phyloP scores from a whole-genome alignment of 2,113 vertebrate species.

The Pygoscelis antarcticus region DNA sequence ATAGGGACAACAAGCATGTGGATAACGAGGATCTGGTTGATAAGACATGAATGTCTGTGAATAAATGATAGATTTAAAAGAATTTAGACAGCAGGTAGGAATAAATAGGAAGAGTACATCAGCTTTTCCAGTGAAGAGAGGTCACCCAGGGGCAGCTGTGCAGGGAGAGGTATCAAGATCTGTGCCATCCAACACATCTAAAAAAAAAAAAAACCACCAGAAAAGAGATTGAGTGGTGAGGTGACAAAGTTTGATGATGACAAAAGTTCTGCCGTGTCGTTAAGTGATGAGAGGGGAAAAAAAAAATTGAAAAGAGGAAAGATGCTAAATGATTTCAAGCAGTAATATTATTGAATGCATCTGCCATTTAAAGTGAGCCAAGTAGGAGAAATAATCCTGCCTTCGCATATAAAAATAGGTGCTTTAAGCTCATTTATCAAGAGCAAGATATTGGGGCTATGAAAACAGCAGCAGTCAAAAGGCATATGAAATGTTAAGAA shows the following conservation, averaged over 20 bases:
- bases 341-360: not conserved
- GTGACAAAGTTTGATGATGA: not conserved
- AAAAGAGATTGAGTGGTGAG: not conserved
- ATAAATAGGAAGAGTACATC: not conserved
- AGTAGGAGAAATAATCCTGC: not conserved
- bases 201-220: not conserved
- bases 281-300: not conserved
- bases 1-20: accelerated
- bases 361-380: not conserved
- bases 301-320: not conserved
- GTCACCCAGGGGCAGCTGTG: not conserved
- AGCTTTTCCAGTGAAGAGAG: not conserved
- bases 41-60: not conserved
- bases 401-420: not conserved
- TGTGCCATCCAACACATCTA: not conserved
- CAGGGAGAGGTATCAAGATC: not conserved
- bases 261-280: not conserved
- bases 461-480: not conserved
- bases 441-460: not conserved
- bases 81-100: not conserved
- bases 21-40: not conserved
- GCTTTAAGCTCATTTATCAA: not conserved
- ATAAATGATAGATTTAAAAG: not conserved
- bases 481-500: not conserved
- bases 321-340: not conserved